Percentiles rank a stretch among this genome's conserved stretches.
These are phyloP conservation scores for Drosophila falleni DNA, from an alignment of 2,888 invertebrate species.

Conservation along the genomic window DNA sequence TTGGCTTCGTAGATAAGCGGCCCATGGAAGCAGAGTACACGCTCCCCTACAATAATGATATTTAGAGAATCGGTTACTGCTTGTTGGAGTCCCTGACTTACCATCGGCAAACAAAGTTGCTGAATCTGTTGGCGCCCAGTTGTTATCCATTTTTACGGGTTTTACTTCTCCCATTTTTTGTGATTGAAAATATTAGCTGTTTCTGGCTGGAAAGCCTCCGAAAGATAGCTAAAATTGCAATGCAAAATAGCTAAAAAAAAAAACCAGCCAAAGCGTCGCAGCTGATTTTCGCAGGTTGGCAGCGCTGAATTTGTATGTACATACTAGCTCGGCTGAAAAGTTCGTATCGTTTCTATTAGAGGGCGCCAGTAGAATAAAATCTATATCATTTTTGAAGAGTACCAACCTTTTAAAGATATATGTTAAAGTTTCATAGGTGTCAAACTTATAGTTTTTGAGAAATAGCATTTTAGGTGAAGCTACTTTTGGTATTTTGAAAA, in stretches of 20 bases:
- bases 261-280: conserved; percentile 23
- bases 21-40: conserved; percentile 97
- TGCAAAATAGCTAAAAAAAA: too few relatives aligned
- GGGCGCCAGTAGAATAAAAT: too few relatives aligned
- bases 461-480: too few relatives aligned
- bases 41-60: conserved; percentile 88
- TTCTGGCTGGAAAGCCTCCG: too few relatives aligned
- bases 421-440: too few relatives aligned
- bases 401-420: too few relatives aligned
- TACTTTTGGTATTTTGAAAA: too few relatives aligned
- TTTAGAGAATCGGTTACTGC: not conserved
- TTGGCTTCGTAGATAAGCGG: conserved; percentile 98
- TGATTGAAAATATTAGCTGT: conserved; percentile 71
- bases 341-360: too few relatives aligned
- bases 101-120: conserved; percentile 89
- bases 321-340: too few relatives aligned
- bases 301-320: conserved; percentile 21
- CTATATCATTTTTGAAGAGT: too few relatives aligned
- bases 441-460: too few relatives aligned
- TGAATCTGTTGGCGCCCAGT: conserved; percentile 52
- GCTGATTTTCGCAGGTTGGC: conserved; percentile 45
- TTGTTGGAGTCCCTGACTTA: conserved; percentile 72
- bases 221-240: too few relatives aligned
- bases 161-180: conserved; percentile 70
- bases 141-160: conserved; percentile 62